phyloP scores from a whole-genome alignment of 2,113 vertebrate species.

The Poeciliopsis occidentalis region DNA sequence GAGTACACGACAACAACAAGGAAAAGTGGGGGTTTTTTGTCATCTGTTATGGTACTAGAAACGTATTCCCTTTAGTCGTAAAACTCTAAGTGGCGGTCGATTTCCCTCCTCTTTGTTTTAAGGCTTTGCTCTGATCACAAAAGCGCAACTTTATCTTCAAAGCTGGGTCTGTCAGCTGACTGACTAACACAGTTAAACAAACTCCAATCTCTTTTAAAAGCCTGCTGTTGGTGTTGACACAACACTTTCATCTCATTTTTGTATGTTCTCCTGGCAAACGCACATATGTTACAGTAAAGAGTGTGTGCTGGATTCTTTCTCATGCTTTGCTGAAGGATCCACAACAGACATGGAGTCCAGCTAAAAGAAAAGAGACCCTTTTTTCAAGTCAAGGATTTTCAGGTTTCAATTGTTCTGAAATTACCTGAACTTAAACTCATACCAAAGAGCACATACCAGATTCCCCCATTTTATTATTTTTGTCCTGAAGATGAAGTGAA shows the following conservation, averaged over 20 bases:
- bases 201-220: slow-evolving; percentile 21
- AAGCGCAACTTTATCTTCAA: slow-evolving; percentile 46
- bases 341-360: not conserved
- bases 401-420: no score
- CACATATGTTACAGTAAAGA: slow-evolving; percentile 13
- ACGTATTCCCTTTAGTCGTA: not conserved
- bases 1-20: not conserved
- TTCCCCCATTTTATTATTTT: no score
- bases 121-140: slow-evolving; percentile 3
- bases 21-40: not conserved
- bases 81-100: not conserved
- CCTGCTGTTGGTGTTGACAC: slow-evolving; percentile 48
- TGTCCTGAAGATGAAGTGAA: no score
- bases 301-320: not conserved
- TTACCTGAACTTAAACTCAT: no score
- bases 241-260: slow-evolving; percentile 50
- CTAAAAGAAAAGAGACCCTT: no score
- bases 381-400: no score
- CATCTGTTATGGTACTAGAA: not conserved
- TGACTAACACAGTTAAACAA: slow-evolving; percentile 27
- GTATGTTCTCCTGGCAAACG: slow-evolving; percentile 23
- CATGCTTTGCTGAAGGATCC: not conserved
- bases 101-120: slow-evolving; percentile 5
- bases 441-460: no score
- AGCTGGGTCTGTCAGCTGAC: slow-evolving; percentile 51